Conservation (phyloP, 2,113 vertebrate genomes). For the Nothoprocta pentlandii region DNA sequence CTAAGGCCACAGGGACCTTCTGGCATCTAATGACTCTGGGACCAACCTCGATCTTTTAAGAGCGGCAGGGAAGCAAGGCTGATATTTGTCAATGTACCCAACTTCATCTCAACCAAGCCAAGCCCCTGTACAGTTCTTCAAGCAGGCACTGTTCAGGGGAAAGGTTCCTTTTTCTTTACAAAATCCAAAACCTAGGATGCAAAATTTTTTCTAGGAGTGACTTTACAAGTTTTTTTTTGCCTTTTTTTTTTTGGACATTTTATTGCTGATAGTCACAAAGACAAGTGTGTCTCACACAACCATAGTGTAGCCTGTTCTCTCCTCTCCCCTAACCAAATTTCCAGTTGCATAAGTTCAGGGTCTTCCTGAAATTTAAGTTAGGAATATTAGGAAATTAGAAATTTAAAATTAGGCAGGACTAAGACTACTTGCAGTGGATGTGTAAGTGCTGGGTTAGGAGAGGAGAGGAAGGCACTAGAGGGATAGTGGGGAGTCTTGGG, state of each 20-base stretch:
- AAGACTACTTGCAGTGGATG: neutral
- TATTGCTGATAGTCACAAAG: conserved; percentile 3
- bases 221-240: neutral
- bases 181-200: neutral
- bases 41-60: neutral
- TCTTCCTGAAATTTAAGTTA: neutral
- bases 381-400: neutral
- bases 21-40: neutral
- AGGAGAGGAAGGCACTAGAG: neutral
- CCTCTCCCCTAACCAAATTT: neutral
- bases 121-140: neutral
- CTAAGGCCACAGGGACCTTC: conserved; percentile 62
- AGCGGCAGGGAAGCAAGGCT: neutral
- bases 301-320: neutral
- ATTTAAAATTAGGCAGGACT: neutral
- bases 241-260: neutral
- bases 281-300: neutral
- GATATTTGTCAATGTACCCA: neutral
- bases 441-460: neutral
- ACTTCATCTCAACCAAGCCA: neutral
- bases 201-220: neutral
- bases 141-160: neutral
- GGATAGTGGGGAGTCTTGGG: neutral
- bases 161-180: neutral
- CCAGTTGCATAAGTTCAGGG: neutral